phyloP scores from a whole-genome alignment of 2,113 vertebrate genomes.

The Benitochromis conjunctus region DNA sequence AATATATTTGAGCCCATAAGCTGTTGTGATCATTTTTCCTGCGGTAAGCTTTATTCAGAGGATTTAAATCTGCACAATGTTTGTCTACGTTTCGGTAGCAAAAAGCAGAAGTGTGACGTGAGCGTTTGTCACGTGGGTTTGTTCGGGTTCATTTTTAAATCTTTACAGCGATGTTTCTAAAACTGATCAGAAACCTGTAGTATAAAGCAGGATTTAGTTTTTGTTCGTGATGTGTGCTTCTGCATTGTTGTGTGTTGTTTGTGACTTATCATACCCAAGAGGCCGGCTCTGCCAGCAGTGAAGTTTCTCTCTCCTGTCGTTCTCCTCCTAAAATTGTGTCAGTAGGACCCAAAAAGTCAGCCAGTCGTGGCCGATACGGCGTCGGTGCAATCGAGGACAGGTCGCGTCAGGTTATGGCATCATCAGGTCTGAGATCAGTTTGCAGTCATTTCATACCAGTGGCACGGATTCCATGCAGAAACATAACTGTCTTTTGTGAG shows the following conservation, averaged over 20 bases:
- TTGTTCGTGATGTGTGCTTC: background rate
- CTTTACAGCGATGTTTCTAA: background rate
- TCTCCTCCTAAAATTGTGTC: too few species aligned
- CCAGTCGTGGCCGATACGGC: too few species aligned
- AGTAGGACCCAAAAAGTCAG: too few species aligned
- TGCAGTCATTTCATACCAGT: background rate
- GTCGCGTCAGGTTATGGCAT: background rate
- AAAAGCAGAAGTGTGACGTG: background rate
- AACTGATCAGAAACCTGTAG: background rate
- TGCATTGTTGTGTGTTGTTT: background rate
- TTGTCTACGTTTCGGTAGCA: background rate
- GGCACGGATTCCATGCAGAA: background rate
- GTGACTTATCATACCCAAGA: too few species aligned
- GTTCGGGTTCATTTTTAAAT: background rate
- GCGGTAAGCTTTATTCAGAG: background rate
- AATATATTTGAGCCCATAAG: background rate
- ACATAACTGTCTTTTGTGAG: fast-evolving
- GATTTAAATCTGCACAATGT: background rate
- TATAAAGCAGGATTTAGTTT: background rate
- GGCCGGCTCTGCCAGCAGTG: too few species aligned
- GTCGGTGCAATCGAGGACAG: too few species aligned
- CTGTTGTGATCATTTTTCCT: background rate
- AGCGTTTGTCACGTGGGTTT: fast-evolving
- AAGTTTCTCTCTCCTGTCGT: too few species aligned
- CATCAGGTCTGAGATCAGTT: background rate